phyloP scores from a whole-genome alignment of 2,797 vertebrate species.

The Danio tinwini region DNA sequence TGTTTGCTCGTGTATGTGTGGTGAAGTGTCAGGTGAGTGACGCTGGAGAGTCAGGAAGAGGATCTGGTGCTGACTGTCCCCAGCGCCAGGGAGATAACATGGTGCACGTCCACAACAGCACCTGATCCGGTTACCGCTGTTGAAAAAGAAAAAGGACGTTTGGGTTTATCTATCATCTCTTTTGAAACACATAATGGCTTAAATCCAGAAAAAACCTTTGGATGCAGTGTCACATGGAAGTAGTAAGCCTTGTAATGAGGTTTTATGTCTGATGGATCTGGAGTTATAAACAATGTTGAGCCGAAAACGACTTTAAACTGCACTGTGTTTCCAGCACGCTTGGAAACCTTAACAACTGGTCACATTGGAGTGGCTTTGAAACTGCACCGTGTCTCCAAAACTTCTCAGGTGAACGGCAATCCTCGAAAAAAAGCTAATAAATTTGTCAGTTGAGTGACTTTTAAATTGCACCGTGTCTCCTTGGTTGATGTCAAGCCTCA shows the following conservation, averaged over 20 bases:
- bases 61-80: not conserved
- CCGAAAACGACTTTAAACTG: too few species aligned
- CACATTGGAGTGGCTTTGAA: too few species aligned
- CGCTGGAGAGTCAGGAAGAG: slow-evolving; percentile 10
- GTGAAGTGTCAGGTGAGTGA: slow-evolving; percentile 50
- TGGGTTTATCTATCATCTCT: not conserved
- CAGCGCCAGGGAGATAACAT: slow-evolving; percentile 5
- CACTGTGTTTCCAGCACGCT: too few species aligned
- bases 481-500: too few species aligned
- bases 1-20: slow-evolving; percentile 6
- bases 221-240: not conserved
- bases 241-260: not conserved
- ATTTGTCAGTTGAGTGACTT: too few species aligned
- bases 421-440: too few species aligned
- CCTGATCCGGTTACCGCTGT: slow-evolving; percentile 16
- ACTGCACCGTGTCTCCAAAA: too few species aligned
- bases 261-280: too few species aligned
- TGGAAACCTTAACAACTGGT: too few species aligned
- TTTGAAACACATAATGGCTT: slow-evolving; percentile 4
- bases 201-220: not conserved
- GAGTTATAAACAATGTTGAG: not conserved
- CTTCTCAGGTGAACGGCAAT: too few species aligned
- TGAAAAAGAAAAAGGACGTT: slow-evolving; percentile 11
- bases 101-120: not conserved
- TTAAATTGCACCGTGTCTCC: too few species aligned